A percentile compares a stretch with the other conserved stretches of the same genome.
These are phyloP conservation scores for Vespertilio murinus DNA, from an alignment of 2,797 vertebrate species.

Conservation along the genomic window DNA sequence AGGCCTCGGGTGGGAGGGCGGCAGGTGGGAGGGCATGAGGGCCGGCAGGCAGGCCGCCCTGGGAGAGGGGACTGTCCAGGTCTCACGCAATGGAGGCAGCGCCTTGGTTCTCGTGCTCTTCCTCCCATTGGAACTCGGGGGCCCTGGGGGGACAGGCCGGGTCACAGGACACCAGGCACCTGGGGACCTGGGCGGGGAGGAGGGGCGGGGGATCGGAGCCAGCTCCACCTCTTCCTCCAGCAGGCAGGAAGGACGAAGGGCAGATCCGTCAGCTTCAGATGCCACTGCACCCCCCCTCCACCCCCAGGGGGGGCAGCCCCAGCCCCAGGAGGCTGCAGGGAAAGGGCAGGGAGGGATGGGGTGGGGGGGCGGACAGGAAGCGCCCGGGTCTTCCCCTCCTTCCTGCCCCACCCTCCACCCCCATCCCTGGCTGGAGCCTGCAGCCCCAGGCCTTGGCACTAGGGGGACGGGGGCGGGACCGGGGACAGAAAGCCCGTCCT, in stretches of 20 bases:
- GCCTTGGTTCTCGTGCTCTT: neutral
- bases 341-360: neutral
- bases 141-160: neutral
- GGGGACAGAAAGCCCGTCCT: constrained; percentile 50
- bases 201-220: neutral
- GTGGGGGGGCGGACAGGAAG: constrained; percentile 62
- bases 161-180: neutral
- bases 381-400: constrained; percentile 32
- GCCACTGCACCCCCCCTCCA: neutral
- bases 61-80: neutral
- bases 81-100: accelerated
- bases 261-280: constrained; percentile 66
- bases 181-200: neutral
- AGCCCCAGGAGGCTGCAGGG: constrained; percentile 47
- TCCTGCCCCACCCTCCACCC: constrained; percentile 64
- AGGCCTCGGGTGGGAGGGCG: too few species aligned
- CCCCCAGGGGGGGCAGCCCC: constrained; percentile 60
- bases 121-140: neutral
- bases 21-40: neutral
- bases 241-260: constrained; percentile 67
- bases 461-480: neutral
- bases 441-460: constrained; percentile 78
- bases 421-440: constrained; percentile 58
- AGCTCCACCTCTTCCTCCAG: neutral
- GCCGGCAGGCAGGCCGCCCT: neutral